phyloP scores from a whole-genome alignment of 2,797 vertebrate genomes.

The Bovichtus variegatus region DNA sequence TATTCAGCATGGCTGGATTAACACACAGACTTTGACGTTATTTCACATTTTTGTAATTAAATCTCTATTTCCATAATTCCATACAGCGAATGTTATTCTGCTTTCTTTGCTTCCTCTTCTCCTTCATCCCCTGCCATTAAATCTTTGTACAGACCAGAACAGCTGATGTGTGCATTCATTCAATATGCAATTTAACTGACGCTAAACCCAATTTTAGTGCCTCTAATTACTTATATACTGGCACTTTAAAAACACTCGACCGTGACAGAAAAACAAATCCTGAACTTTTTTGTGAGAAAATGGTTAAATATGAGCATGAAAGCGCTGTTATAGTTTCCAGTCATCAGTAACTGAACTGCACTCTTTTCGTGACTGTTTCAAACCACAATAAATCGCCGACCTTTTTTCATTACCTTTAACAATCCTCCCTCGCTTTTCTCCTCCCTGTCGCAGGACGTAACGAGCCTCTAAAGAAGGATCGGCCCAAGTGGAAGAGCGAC shows the following conservation, averaged over 20 bases:
- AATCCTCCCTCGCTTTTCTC: not conserved
- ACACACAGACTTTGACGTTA: too few relatives aligned
- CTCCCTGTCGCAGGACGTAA: constrained; percentile 89
- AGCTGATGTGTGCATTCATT: not conserved
- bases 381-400: not conserved
- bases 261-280: not conserved
- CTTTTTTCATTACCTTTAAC: not conserved
- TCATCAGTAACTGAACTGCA: too few relatives aligned
- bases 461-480: constrained; percentile 96
- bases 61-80: not conserved
- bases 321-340: not conserved
- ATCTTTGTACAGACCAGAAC: too few relatives aligned
- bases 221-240: not conserved
- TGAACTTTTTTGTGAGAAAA: not conserved
- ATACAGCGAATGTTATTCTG: too few relatives aligned
- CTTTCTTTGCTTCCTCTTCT: not conserved
- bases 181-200: not conserved
- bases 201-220: not conserved
- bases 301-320: not conserved
- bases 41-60: not conserved
- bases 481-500: constrained; percentile 98
- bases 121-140: not conserved
- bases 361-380: not conserved
- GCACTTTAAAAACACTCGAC: too few relatives aligned
- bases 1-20: too few relatives aligned